These are phyloP conservation scores for Brachionus angularis DNA, from an alignment of 1,140 invertebrate species.

Conservation along the genomic window DNA sequence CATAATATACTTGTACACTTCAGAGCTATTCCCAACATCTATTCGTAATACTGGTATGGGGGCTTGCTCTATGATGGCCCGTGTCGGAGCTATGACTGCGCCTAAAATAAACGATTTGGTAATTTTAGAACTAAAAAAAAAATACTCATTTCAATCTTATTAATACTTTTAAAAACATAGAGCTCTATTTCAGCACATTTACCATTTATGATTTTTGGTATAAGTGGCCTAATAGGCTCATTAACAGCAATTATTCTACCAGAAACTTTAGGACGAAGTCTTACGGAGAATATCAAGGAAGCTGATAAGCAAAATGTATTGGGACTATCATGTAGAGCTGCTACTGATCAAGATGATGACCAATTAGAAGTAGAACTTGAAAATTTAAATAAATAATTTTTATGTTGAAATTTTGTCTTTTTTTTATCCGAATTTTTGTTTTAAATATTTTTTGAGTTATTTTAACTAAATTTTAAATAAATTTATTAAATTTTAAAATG, in stretches of 20 bases:
- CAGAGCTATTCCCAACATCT: conserved; percentile 60
- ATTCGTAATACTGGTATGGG: conserved; percentile 60
- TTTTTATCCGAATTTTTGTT: too few species aligned
- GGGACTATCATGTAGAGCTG: conserved; percentile 2
- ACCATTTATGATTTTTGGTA: background rate
- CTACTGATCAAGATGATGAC: background rate
- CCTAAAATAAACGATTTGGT: conserved; percentile 51
- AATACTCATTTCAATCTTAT: too few species aligned
- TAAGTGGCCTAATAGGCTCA: conserved; percentile 4
- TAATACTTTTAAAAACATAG: too few species aligned
- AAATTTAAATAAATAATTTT: background rate
- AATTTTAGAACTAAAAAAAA: too few species aligned
- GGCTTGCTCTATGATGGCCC: conserved; percentile 59
- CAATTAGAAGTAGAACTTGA: background rate
- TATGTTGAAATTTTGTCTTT: background rate
- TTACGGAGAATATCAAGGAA: conserved; percentile 54
- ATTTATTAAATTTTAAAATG: too few species aligned
- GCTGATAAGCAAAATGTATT: background rate
- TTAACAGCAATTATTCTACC: conserved; percentile 50
- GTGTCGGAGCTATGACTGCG: conserved; percentile 60
- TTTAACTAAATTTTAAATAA: too few species aligned
- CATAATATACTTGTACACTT: conserved; percentile 56
- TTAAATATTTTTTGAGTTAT: too few species aligned
- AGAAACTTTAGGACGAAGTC: conserved; percentile 51
- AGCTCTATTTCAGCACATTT: background rate